Conservation (phyloP, 2,888 invertebrate genomes). For the Deroplatys truncata region DNA sequence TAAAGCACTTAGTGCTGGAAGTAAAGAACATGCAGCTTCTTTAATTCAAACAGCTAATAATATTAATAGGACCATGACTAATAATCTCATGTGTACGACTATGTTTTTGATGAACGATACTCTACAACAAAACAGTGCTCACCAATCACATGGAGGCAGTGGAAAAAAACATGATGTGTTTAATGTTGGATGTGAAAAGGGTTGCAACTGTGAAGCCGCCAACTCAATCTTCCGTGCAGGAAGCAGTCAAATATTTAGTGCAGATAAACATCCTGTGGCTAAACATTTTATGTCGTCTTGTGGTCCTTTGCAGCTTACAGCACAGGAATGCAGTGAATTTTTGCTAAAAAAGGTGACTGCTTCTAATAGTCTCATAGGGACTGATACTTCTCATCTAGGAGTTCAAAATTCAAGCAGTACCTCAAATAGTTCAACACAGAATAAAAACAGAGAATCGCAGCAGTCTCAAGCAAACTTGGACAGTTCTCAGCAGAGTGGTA, state of each 20-base stretch:
- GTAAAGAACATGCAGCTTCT: background rate
- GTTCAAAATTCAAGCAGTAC: background rate
- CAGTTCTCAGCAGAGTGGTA: background rate
- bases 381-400: conserved; percentile 8
- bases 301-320: conserved; percentile 68
- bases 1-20: background rate
- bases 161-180: conserved; percentile 34
- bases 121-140: conserved; percentile 29
- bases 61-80: conserved; percentile 29
- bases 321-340: conserved; percentile 75
- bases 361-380: conserved; percentile 14
- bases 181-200: conserved; percentile 34
- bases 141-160: conserved; percentile 22
- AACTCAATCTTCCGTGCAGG: conserved; percentile 42
- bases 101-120: conserved; percentile 33
- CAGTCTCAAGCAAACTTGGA: background rate
- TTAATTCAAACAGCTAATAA: conserved; percentile 4
- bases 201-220: conserved; percentile 44
- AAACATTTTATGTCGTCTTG: conserved; percentile 69
- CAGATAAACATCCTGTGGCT: conserved; percentile 44
- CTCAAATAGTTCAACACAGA: background rate
- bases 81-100: conserved; percentile 32
- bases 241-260: conserved; percentile 43
- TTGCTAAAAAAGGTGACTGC: conserved; percentile 70
- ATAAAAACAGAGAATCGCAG: conserved; percentile 15